Evolutionary conservation across 2,113 vertebrate genomes (phyloP).

Genomic region (Perccottus glenii): DNA sequence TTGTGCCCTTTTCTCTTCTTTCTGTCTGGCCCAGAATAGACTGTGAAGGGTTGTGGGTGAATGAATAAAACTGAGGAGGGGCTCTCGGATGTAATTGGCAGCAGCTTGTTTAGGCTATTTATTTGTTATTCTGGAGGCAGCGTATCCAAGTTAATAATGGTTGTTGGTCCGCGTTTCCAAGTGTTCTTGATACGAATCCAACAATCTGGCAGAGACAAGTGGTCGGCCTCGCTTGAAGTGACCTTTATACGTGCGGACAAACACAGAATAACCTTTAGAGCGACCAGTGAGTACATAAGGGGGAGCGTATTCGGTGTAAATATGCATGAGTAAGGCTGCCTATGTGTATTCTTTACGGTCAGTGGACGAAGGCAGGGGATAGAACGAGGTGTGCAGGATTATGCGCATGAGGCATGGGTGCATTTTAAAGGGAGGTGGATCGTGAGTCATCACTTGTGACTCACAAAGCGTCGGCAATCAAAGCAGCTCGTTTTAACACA

Average conservation of each 20-base stretch:
- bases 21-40: conserved; percentile 50
- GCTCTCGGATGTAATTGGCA: conserved; percentile 37
- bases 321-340: conserved; percentile 80
- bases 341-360: conserved; percentile 76
- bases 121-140: conserved; percentile 9
- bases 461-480: conserved; percentile 77
- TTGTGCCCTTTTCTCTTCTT: conserved; percentile 54
- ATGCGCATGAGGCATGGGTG: conserved; percentile 34
- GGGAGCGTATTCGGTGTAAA: conserved; percentile 72
- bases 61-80: conserved; percentile 34
- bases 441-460: conserved; percentile 79
- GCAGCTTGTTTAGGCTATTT: conserved; percentile 31
- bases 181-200: conserved; percentile 61
- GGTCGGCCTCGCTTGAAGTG: conserved; percentile 56
- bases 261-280: conserved; percentile 70
- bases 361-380: conserved; percentile 64
- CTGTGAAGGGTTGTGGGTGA: conserved; percentile 44
- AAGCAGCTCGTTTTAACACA: conserved; percentile 67
- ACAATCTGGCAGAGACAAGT: conserved; percentile 62
- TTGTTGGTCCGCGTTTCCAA: conserved; percentile 40
- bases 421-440: conserved; percentile 65
- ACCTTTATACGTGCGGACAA: conserved; percentile 68
- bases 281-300: conserved; percentile 72
- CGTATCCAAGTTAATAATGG: conserved; percentile 29
- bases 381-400: conserved; percentile 42